These are phyloP conservation scores for Fregetta grallaria DNA, from an alignment of 2,113 vertebrate genomes.

Conservation along the genomic window DNA sequence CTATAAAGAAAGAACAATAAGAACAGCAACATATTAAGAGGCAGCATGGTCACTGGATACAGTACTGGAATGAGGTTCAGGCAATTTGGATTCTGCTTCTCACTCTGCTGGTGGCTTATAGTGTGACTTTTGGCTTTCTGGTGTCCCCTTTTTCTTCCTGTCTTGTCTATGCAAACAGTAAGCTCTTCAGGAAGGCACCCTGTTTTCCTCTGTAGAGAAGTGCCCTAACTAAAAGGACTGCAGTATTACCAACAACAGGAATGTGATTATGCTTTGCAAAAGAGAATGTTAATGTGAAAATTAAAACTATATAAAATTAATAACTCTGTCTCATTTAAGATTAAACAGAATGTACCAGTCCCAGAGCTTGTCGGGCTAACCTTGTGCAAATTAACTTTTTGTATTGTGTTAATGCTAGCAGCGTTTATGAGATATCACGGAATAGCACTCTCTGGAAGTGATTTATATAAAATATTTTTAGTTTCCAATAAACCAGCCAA, in stretches of 20 bases:
- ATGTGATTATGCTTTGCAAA: not conserved
- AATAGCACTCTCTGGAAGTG: not conserved
- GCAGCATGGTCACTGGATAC: not conserved
- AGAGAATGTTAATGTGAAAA: not conserved
- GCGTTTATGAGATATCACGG: not conserved
- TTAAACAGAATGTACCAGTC: not conserved
- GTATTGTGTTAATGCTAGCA: not conserved
- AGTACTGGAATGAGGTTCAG: not conserved
- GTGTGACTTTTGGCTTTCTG: not conserved
- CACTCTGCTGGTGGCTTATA: not conserved
- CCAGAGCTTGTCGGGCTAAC: not conserved
- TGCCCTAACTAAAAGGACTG: not conserved
- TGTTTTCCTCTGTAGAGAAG: not conserved
- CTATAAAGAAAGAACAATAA: slow-evolving; percentile 65
- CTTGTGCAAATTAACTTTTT: not conserved
- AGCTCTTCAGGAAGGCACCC: not conserved
- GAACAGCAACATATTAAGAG: not conserved
- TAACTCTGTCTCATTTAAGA: not conserved
- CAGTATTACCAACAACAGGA: not conserved
- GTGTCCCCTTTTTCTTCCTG: not conserved
- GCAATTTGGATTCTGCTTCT: not conserved
- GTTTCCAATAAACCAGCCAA: not conserved
- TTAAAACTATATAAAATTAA: not conserved
- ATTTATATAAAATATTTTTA: not conserved
- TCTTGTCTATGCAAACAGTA: not conserved